phyloP scores from a whole-genome alignment of 2,888 invertebrate genomes.

The Mimachlamys varia region DNA sequence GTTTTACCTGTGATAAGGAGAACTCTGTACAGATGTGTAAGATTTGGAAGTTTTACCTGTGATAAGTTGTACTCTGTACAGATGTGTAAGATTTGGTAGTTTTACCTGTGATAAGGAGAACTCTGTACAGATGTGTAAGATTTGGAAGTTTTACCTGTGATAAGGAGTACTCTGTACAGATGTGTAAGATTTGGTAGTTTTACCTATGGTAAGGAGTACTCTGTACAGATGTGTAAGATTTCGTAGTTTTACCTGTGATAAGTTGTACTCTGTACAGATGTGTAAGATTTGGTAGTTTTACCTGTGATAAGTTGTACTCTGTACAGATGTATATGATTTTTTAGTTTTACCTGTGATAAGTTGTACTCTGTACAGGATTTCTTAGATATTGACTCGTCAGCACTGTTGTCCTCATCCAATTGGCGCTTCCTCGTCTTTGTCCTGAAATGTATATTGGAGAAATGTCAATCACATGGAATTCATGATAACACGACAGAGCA shows the following conservation, averaged over 20 bases:
- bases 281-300: too few species aligned
- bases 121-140: conserved; percentile 48
- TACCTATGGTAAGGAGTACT: conserved; percentile 33
- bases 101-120: conserved; percentile 4
- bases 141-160: not conserved
- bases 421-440: conserved; percentile 69
- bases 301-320: conserved; percentile 38
- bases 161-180: conserved; percentile 42
- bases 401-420: conserved; percentile 61
- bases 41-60: not conserved
- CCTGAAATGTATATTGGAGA: conserved; percentile 47
- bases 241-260: conserved; percentile 49
- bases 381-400: conserved; percentile 55
- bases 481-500: too few species aligned
- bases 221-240: conserved; percentile 53
- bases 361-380: conserved; percentile 50
- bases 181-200: too few species aligned
- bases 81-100: too few species aligned
- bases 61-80: conserved; percentile 41
- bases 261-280: conserved; percentile 42
- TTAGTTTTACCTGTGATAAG: not conserved
- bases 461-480: too few species aligned
- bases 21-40: conserved; percentile 47
- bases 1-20: not conserved
- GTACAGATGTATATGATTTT: too few species aligned